These are phyloP conservation scores for Lineus longissimus DNA, from an alignment of 1,140 invertebrate species.

Conservation along the genomic window DNA sequence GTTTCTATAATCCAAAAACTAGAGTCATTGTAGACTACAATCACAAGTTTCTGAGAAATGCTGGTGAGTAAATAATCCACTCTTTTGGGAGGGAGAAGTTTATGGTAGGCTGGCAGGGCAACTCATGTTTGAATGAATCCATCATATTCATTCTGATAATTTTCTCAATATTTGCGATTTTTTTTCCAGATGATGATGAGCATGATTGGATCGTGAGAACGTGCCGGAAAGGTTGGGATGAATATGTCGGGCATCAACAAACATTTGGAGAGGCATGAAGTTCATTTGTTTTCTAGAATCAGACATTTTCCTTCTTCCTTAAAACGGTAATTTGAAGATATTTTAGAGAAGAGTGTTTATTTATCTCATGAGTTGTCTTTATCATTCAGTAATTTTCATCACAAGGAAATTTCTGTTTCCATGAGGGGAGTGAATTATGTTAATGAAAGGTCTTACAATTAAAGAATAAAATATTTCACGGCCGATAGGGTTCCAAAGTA, in stretches of 20 bases:
- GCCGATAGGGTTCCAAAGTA: too few species aligned
- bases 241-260: constrained; percentile 45
- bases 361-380: too few species aligned
- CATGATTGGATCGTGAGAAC: constrained; percentile 53
- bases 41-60: constrained; percentile 53
- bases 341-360: too few species aligned
- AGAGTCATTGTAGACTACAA: constrained; percentile 53
- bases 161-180: neutral
- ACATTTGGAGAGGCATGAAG: too few species aligned
- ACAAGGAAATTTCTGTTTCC: too few species aligned
- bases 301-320: too few species aligned
- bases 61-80: constrained; percentile 39
- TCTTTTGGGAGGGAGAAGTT: neutral
- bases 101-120: neutral
- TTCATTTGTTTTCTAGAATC: too few species aligned
- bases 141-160: neutral
- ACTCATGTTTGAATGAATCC: neutral
- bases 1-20: constrained; percentile 54
- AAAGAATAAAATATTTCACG: too few species aligned
- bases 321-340: too few species aligned
- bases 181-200: constrained; percentile 52
- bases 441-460: too few species aligned
- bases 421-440: too few species aligned
- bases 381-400: too few species aligned
- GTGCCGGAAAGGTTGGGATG: constrained; percentile 55